Conservation (phyloP, 2,797 vertebrate species). For the Macropus fuliginosus region DNA sequence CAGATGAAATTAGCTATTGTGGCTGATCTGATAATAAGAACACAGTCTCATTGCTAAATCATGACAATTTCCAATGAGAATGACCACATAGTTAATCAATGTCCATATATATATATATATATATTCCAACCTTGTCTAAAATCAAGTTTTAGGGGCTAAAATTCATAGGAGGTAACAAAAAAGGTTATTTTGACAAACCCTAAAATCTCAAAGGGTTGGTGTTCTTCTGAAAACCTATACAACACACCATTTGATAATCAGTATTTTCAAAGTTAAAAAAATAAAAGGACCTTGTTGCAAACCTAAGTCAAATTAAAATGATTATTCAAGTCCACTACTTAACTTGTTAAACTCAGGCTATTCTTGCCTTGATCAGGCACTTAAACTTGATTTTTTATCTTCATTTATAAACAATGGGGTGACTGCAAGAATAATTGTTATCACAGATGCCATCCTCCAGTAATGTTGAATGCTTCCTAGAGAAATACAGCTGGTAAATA, state of each 20-base stretch:
- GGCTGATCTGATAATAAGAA: conserved; percentile 19
- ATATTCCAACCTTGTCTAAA: background rate
- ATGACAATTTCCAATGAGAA: background rate
- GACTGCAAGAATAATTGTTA: conserved; percentile 20
- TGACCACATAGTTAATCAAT: background rate
- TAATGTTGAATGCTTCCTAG: conserved; percentile 59
- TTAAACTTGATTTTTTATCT: conserved; percentile 45
- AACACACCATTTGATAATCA: background rate
- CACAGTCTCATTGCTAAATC: background rate
- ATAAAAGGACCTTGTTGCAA: conserved; percentile 46
- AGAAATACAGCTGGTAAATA: conserved; percentile 55
- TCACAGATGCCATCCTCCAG: conserved; percentile 42
- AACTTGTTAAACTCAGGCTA: conserved; percentile 26
- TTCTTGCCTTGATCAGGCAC: conserved; percentile 59
- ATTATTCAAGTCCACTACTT: conserved; percentile 3
- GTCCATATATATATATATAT: background rate
- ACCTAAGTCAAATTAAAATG: conserved; percentile 32
- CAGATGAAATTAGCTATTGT: conserved; percentile 40
- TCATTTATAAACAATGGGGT: background rate
- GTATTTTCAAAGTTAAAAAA: background rate
- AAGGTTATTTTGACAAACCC: conserved; percentile 42
- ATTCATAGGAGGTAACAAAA: background rate
- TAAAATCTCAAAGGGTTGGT: background rate
- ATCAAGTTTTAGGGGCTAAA: background rate
- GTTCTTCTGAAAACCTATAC: conserved; percentile 21